A percentile compares a stretch with the other conserved stretches of the same genome.
phyloP scores from a whole-genome alignment of 2,888 invertebrate genomes.

The Eristalis intricaria region DNA sequence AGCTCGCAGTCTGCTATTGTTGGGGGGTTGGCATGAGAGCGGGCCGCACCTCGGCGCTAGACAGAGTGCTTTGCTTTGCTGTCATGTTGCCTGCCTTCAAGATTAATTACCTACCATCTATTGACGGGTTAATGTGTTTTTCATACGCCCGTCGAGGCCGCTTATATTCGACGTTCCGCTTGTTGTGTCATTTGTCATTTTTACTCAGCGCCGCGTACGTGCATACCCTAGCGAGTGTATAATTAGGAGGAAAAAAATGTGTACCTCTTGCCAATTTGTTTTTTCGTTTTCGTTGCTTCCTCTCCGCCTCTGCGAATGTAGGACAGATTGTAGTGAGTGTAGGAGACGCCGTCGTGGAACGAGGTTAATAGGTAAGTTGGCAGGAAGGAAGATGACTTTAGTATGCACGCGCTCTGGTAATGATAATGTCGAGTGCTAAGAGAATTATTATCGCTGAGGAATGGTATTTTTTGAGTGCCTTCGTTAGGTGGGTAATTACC shows the following conservation, averaged over 20 bases:
- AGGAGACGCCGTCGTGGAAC: conserved; percentile 10
- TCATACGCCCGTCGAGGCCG: conserved; percentile 41
- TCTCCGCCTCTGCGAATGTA: conserved; percentile 15
- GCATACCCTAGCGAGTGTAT: conserved; percentile 46
- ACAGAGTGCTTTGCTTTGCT: conserved; percentile 39
- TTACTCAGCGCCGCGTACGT: conserved; percentile 9
- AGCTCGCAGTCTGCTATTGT: conserved; percentile 5
- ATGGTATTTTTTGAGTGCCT: conserved; percentile 51
- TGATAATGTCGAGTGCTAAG: conserved; percentile 54
- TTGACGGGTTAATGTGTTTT: conserved; percentile 65
- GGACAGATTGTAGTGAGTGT: conserved; percentile 38
- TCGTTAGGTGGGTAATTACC: conserved; percentile 47
- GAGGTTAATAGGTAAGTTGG: conserved; percentile 57
- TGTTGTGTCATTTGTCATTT: conserved; percentile 60
- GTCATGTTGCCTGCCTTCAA: conserved; percentile 52
- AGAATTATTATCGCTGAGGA: conserved; percentile 44
- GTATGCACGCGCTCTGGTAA: conserved; percentile 50
- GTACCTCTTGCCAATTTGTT: not conserved
- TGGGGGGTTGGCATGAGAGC: not conserved
- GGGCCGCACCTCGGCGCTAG: conserved; percentile 35
- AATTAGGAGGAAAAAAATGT: conserved; percentile 48
- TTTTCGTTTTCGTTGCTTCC: not conserved
- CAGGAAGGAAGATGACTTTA: not conserved
- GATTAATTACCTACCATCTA: conserved; percentile 62
- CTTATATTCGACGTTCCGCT: conserved; percentile 30